A percentile compares a stretch with the other conserved stretches of the same genome.
These are phyloP conservation scores for Drosophila atroscutellata DNA, from an alignment of 2,888 invertebrate genomes.

Conservation along the genomic window DNA sequence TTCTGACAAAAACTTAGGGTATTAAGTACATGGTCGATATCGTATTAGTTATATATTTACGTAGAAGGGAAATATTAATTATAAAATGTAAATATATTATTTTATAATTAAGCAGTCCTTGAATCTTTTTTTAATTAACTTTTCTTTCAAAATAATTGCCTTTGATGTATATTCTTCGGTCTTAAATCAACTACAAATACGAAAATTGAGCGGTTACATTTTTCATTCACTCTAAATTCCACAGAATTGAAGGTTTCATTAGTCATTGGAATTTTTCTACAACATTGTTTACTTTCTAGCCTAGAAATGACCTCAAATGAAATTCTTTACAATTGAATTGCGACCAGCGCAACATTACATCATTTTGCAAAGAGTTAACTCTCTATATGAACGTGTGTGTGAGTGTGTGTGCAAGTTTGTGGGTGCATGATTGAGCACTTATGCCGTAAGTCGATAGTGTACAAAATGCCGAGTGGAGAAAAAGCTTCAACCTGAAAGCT, in stretches of 20 bases:
- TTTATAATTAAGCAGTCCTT: neutral
- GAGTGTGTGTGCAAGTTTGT: conserved; percentile 21
- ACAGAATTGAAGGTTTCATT: neutral
- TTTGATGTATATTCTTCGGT: neutral
- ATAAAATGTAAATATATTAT: neutral
- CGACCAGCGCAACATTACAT: conserved; percentile 58
- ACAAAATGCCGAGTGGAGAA: conserved; percentile 33
- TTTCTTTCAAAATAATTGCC: neutral
- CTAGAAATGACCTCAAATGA: conserved; percentile 43
- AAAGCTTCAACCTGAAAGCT: conserved; percentile 72
- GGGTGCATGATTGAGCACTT: conserved; percentile 73
- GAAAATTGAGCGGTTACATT: neutral
- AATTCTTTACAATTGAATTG: conserved; percentile 58
- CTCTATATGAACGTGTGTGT: conserved; percentile 1
- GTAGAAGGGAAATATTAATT: neutral
- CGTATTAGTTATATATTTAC: neutral
- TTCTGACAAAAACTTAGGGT: conserved; percentile 6
- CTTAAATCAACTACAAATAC: neutral
- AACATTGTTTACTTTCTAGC: neutral
- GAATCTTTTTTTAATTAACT: neutral
- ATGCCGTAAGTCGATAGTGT: conserved; percentile 49
- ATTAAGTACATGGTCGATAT: neutral
- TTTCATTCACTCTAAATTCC: neutral
- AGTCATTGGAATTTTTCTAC: neutral
- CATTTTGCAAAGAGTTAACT: conserved; percentile 60